A percentile compares a stretch with the other conserved stretches of the same genome.
phyloP scores from a whole-genome alignment of 2,888 invertebrate species.

The Ptychoptera contaminata region DNA sequence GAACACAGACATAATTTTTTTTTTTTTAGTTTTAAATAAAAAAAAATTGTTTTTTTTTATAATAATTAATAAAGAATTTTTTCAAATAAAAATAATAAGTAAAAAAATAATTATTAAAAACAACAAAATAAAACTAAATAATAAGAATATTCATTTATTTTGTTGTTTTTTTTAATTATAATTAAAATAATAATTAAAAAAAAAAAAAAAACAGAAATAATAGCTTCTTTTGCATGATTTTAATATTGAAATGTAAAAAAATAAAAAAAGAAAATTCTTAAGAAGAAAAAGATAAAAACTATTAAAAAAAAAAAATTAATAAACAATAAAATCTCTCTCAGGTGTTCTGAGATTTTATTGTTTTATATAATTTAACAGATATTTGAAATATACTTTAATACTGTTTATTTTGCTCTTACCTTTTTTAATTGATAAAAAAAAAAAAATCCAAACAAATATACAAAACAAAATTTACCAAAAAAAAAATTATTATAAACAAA shows the following conservation, averaged over 20 bases:
- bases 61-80: too few species aligned
- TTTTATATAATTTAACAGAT: neutral
- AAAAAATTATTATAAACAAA: constrained; percentile 4
- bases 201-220: neutral
- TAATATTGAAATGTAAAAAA: too few species aligned
- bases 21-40: too few species aligned
- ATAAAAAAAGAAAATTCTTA: neutral
- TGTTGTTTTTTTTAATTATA: too few species aligned
- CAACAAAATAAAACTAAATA: neutral
- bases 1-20: too few species aligned
- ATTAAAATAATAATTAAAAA: too few species aligned
- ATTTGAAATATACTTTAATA: neutral
- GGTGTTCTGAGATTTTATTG: neutral
- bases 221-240: neutral
- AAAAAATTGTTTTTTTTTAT: too few species aligned
- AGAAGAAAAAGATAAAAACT: neutral
- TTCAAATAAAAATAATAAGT: too few species aligned
- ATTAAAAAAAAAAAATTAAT: neutral
- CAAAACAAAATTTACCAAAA: neutral
- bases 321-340: neutral
- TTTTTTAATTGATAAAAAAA: neutral
- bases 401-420: neutral
- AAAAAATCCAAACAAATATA: constrained; percentile 1
- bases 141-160: neutral
- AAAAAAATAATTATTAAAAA: too few species aligned